Base-by-base conservation (phyloP, 2,888 invertebrate species). In the Tetragonisca angustula region DNA sequence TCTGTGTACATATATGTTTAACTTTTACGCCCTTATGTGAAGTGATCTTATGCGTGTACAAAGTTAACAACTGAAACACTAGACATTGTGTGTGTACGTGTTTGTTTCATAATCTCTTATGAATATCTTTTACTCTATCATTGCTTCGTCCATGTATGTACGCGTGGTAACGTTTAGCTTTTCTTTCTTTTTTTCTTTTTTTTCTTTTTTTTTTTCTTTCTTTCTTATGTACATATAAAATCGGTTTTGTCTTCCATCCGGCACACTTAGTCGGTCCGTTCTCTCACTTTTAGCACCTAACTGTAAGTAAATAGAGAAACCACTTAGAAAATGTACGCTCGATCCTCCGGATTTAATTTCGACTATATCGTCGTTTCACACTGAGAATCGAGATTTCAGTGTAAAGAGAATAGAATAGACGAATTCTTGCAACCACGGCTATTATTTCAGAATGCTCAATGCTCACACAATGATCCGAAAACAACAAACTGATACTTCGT, bases 151-250 rank as follows among this genome's bases (percentile, higher is more conserved):
- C 68, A 71, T 76, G 50, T 79, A 70, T 79, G 76, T 86, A 87
- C 85, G 80, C 83, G 81, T 83, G 83, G 73, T 79, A 87, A 83
- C 70, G 80, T 80, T 86, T 70, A 73, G 43, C 43, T 36, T 36
- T 36, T 43, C 9, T 6, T 36, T 9, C 9, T 43, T 43, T 43
- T 71, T 61, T 43, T 32, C 4, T 27, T 27, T 27, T 6, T 36
- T 43, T 43, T 71, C 62, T 76, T 54, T 73, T 73, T 90, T 92
- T n/a, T n/a, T n/a, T n/a, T n/a, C n/a, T 43, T 43, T 71, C 62
- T 76, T 54, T 73, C 73, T 90, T 92, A 92, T 92, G 85, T 92
- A 92, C 92, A 92, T 91, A 92, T 89, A 92, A 92, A 92, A 90
- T 85, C 79, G 87, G 76, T 88, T 87, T 88, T 88, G 82, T 87